Evolutionary conservation across 2,888 invertebrate genomes (phyloP), one percentile per base, ranked within the genome.

Genomic region (Pollenia amentaria): DNA sequence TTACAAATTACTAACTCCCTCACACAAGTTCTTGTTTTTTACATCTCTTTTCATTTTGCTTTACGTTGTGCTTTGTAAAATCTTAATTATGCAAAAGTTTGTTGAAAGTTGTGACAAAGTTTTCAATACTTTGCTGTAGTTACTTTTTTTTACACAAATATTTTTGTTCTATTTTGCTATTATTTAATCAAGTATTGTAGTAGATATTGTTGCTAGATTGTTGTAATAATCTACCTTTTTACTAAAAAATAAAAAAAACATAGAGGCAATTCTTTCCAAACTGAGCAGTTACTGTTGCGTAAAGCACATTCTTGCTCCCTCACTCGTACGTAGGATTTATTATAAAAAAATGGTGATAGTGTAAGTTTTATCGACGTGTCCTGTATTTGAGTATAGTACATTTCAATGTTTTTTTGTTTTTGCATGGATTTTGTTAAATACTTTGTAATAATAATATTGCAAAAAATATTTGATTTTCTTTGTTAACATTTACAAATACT

Each of bases 11-110:
- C 29, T 0, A 0, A 6, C 29, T 29, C 29, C 29, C 29, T 29
- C 29, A 29, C 29, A 29, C 29, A 29, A 29, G 29, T 29, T 29
- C 29, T 29, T 29, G 4, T 29, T 18, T 46, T 46, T 46, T 4
- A 29, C 29, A 29, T 29, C 8, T 11, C 0, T 69, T 65, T 62
- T 69, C 6, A 51, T 60, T n/a, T 38, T n/a, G 21, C 57, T 46
- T 38, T 60, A 10, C 62, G 8, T 48, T 67, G 1, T 62, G 38
- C 21, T 73, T 73, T 65, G 18, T 46, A 46, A 77, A 83, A 70
- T 83, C 77, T 83, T 83, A 77, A 77, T 83, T 83, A 72, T 77
- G 69, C 82, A 55, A 77, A 83, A 83, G 55, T 83, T 83, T 70
- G 42, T 10, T 55, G 16, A 77, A 77, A 77, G 53, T 77, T 82